Conservation (phyloP, 2,797 vertebrate species). For the Dryobates pubescens region DNA sequence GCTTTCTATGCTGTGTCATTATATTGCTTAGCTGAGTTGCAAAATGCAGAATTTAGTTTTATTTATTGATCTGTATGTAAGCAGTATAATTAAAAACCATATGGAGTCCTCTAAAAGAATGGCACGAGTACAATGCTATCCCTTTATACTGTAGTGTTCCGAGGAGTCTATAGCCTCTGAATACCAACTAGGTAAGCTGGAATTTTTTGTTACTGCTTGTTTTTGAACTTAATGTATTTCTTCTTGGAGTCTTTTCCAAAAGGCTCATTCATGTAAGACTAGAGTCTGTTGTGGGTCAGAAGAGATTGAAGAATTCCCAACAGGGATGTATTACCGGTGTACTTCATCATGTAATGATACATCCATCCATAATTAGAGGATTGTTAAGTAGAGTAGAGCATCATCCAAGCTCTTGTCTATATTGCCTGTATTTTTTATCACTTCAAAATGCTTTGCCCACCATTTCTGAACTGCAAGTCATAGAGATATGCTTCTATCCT, state of each 20-base stretch:
- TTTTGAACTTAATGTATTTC: conserved; percentile 42
- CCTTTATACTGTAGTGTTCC: conserved; percentile 71
- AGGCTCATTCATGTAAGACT: conserved; percentile 50
- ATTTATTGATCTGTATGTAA: conserved; percentile 12
- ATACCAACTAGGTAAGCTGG: conserved; percentile 62
- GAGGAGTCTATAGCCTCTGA: conserved; percentile 62
- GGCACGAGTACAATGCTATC: conserved; percentile 57
- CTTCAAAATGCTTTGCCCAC: conserved; percentile 37
- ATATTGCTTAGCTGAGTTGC: neutral
- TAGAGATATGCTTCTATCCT: conserved; percentile 1
- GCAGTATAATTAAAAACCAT: conserved; percentile 26
- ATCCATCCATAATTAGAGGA: conserved; percentile 57
- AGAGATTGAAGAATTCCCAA: conserved; percentile 41
- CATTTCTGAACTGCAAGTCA: conserved; percentile 33
- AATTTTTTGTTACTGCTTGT: conserved; percentile 59
- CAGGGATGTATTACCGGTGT: conserved; percentile 61
- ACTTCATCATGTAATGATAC: conserved; percentile 59
- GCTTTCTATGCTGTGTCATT: neutral
- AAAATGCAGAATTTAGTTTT: neutral
- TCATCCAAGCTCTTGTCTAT: conserved; percentile 51
- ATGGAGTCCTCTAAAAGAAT: conserved; percentile 33
- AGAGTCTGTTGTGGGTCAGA: conserved; percentile 46
- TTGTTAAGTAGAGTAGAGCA: conserved; percentile 45
- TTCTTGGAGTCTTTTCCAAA: conserved; percentile 38
- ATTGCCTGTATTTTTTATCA: conserved; percentile 48